Evolutionary conservation across 2,888 invertebrate species (phyloP).

Genomic region (Nasonovia ribisnigri): DNA sequence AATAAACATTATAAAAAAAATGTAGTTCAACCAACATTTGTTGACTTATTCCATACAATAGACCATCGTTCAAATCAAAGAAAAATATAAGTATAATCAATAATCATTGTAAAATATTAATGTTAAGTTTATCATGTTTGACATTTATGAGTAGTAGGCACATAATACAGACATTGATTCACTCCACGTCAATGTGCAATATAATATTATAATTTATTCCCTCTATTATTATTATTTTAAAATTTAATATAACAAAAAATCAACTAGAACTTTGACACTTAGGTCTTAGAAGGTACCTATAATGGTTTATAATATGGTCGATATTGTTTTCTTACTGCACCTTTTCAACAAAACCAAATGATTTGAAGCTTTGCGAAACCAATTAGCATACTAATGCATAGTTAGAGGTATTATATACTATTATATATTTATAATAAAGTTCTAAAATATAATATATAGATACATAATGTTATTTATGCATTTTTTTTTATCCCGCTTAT

Average conservation of each 20-base stretch:
- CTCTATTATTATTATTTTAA: neutral
- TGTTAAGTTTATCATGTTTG: neutral
- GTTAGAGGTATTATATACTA: neutral
- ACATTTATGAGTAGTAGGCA: neutral
- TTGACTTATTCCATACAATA: neutral
- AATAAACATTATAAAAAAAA: neutral
- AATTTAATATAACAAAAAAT: neutral
- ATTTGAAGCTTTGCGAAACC: neutral
- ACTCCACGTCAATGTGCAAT: neutral
- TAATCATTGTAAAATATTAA: neutral
- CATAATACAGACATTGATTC: neutral
- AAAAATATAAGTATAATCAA: neutral
- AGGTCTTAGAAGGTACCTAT: neutral
- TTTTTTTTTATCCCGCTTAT: neutral
- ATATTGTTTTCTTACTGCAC: neutral
- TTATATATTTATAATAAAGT: neutral
- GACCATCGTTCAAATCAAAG: neutral
- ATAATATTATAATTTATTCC: neutral
- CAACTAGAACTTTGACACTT: neutral
- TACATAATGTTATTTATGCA: neutral
- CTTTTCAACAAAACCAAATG: neutral
- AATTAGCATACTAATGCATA: neutral
- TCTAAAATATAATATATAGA: neutral
- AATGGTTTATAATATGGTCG: neutral
- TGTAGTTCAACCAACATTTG: neutral